Conservation (phyloP, 2,113 vertebrate species). For the Corydoras sp. region DNA sequence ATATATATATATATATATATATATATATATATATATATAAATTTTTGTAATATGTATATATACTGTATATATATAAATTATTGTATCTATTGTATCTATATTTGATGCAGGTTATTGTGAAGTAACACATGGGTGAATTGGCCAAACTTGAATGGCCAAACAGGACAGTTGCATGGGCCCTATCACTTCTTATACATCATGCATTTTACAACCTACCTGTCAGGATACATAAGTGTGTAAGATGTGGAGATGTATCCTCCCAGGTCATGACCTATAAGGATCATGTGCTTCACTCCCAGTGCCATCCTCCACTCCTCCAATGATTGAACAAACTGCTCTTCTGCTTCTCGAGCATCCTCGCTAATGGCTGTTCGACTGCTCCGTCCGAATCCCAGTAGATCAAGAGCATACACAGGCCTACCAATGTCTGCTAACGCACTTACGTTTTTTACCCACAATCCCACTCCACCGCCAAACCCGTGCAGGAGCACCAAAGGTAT, state of each 20-base stretch:
- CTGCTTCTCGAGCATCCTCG: conserved; percentile 69
- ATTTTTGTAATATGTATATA: too few species aligned
- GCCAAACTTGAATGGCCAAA: too few species aligned
- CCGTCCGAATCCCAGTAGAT: conserved; percentile 87
- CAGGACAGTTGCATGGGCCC: not conserved
- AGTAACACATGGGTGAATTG: too few species aligned
- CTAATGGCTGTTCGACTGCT: conserved; percentile 81
- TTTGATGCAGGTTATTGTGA: too few species aligned
- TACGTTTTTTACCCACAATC: conserved; percentile 89
- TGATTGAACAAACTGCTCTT: conserved; percentile 81
- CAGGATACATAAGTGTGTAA: conserved; percentile 81
- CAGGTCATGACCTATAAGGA: conserved; percentile 88
- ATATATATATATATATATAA: too few species aligned
- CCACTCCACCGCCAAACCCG: conserved; percentile 87
- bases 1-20: too few species aligned
- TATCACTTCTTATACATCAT: too few species aligned
- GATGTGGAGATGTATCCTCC: conserved; percentile 86
- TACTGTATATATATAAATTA: too few species aligned
- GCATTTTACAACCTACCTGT: conserved; percentile 64
- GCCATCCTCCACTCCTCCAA: conserved; percentile 86
- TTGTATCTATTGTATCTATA: too few species aligned
- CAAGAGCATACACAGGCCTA: conserved; percentile 76
- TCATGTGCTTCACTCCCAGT: conserved; percentile 77
- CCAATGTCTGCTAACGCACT: conserved; percentile 72
- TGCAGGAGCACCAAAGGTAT: conserved; percentile 84